Evolutionary conservation across 2,888 invertebrate species (phyloP), one percentile per base, ranked within the genome.

Genomic region (Phyllotreta striolata): DNA sequence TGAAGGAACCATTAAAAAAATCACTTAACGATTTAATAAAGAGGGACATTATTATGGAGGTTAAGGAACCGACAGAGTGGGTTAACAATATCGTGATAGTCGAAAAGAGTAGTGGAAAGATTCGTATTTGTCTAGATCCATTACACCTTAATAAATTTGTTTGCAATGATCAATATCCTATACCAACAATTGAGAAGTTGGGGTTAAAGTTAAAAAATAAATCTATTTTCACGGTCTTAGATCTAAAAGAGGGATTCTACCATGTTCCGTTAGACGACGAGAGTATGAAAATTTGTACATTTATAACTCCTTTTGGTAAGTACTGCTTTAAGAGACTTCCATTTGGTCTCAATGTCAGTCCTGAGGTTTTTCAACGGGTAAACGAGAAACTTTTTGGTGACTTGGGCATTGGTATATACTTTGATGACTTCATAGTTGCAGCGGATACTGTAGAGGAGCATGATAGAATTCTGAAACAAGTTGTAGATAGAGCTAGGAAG

Each of bases 341-440:
- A 6, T 76, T 71, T 64, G 76, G 74, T 0, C 37, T 76, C 47
- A 63, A 24, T 47, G 54, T 58, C 49, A 66, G 70, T 8, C 66
- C 72, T 6, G 74, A 75, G 70, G 52, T 73, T 35, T 75, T 72
- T 66, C 73, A 76, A 14, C 68, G 60, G 61, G 34, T 55, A 8
- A 70, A 72, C 57, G 54, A 58, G 34, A 55, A 73, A 52, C 67
- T 73, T 13, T 72, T 76, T 65, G 67, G 66, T 38, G 70, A 66
- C 12, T 62, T 72, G 49, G 39, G 60, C 14, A 62, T 72, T n/a
- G n/a, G n/a, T n/a, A n/a, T n/a, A n/a, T 44, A 44, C 12, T 44
- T 44, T 44, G 44, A 44, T 44, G 44, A 44, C 14, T 5, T 44
- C 3, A 12, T 44, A 10, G 12, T 44, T n/a, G 8, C 8, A 12